Percentiles rank a stretch among this genome's conserved stretches.
Evolutionary conservation across 2,797 vertebrate species (phyloP).

Genomic region (Lateolabrax maculatus): DNA sequence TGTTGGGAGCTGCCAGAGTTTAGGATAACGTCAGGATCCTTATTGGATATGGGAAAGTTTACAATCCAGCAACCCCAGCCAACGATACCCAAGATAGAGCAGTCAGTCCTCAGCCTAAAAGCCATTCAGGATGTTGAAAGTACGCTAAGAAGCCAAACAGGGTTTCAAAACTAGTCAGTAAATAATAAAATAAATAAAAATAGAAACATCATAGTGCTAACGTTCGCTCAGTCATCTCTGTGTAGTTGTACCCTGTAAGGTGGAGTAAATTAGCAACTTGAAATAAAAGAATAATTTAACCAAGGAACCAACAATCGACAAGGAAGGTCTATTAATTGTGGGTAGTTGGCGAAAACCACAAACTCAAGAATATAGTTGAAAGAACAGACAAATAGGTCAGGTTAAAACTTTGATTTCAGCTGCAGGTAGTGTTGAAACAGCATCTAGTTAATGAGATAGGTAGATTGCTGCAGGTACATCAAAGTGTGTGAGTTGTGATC

Average conservation of each 20-base stretch:
- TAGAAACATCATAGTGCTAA: neutral
- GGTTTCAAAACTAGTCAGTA: neutral
- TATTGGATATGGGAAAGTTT: no score
- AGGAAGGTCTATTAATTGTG: neutral
- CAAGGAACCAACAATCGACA: neutral
- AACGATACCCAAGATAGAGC: neutral
- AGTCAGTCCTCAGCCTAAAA: neutral
- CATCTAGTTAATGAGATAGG: conserved; percentile 12
- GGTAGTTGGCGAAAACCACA: neutral
- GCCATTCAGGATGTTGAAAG: neutral
- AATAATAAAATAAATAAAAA: no score
- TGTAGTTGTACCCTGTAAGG: neutral
- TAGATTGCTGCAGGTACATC: neutral
- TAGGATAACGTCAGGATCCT: no score
- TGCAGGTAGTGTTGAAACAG: neutral
- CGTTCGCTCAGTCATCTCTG: neutral
- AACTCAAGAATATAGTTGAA: neutral
- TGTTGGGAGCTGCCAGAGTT: no score
- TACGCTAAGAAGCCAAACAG: no score
- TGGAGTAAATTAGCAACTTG: neutral
- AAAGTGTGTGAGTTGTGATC: neutral
- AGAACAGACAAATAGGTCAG: conserved; percentile 2
- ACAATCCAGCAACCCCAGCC: no score
- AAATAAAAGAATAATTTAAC: neutral
- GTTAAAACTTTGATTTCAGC: conserved; percentile 5